Conservation (phyloP, 2,888 invertebrate species). For the Melolontha melolontha region DNA sequence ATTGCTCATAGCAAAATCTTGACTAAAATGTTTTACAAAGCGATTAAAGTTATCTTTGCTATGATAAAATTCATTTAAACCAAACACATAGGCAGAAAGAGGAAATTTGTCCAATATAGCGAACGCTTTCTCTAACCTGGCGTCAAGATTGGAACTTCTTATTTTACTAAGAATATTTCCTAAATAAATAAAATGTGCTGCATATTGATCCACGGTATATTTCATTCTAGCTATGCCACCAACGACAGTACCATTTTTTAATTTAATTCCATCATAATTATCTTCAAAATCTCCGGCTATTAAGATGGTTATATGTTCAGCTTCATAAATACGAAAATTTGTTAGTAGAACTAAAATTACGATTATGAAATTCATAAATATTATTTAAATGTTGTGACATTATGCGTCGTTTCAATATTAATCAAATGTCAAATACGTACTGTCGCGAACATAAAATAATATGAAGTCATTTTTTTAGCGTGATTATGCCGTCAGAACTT, state of each 20-base stretch:
- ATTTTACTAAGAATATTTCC: neutral
- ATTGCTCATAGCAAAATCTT: slow-evolving; percentile 2
- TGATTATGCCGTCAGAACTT: too few relatives aligned
- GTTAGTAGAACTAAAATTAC: too few relatives aligned
- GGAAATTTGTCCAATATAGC: neutral
- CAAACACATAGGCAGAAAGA: neutral
- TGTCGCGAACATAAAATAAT: too few relatives aligned
- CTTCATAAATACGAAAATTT: neutral
- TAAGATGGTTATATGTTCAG: neutral
- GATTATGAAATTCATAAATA: too few relatives aligned
- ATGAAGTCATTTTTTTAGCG: too few relatives aligned
- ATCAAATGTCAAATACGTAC: too few relatives aligned
- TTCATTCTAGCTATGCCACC: slow-evolving; percentile 3
- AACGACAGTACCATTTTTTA: neutral
- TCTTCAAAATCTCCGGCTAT: slow-evolving; percentile 1
- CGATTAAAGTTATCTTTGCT: neutral
- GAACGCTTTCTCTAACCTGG: neutral
- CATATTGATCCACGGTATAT: neutral
- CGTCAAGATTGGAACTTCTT: neutral
- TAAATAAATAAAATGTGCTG: neutral
- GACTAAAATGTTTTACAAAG: neutral
- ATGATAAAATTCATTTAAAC: neutral
- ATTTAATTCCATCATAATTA: neutral
- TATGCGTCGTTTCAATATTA: too few relatives aligned
- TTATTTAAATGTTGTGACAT: too few relatives aligned